Conservation (phyloP, 2,797 vertebrate species). For the Coregonus ussuriensis region DNA sequence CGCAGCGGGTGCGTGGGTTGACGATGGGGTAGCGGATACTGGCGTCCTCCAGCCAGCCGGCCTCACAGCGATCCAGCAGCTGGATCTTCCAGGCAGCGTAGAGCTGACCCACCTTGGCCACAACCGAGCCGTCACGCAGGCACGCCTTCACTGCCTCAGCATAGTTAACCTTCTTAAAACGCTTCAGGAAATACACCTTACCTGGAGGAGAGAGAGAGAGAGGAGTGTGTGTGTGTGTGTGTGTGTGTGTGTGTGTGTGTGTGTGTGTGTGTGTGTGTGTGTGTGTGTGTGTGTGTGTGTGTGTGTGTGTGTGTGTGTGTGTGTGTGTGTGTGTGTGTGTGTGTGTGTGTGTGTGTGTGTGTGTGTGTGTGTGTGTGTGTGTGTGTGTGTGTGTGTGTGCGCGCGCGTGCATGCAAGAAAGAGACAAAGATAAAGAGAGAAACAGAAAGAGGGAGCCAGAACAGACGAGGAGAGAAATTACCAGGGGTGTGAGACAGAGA, state of each 20-base stretch:
- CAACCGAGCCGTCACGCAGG: conserved; percentile 75
- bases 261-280: too few species aligned
- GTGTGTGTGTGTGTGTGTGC: too few species aligned
- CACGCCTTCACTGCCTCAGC: conserved; percentile 85
- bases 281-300: too few species aligned
- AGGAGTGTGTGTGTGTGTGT: too few species aligned
- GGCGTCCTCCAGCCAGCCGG: conserved; percentile 91
- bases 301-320: too few species aligned
- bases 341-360: too few species aligned
- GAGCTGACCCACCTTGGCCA: conserved; percentile 93
- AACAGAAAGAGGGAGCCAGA: too few species aligned
- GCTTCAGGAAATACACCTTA: conserved; percentile 92
- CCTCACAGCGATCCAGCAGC: conserved; percentile 91
- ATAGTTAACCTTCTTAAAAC: conserved; percentile 90
- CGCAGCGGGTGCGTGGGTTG: conserved; percentile 89
- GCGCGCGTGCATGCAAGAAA: not conserved
- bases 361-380: too few species aligned
- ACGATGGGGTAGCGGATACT: conserved; percentile 95
- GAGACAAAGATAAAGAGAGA: too few species aligned
- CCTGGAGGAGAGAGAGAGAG: conserved; percentile 66
- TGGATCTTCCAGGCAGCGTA: conserved; percentile 95
- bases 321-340: too few species aligned
- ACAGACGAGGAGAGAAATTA: not conserved
- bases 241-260: too few species aligned
- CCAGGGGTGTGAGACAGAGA: conserved; percentile 18